Evolutionary conservation across 1,140 invertebrate genomes (phyloP), one percentile per base, ranked within the genome.

Genomic region (Chlorops oryzae): DNA sequence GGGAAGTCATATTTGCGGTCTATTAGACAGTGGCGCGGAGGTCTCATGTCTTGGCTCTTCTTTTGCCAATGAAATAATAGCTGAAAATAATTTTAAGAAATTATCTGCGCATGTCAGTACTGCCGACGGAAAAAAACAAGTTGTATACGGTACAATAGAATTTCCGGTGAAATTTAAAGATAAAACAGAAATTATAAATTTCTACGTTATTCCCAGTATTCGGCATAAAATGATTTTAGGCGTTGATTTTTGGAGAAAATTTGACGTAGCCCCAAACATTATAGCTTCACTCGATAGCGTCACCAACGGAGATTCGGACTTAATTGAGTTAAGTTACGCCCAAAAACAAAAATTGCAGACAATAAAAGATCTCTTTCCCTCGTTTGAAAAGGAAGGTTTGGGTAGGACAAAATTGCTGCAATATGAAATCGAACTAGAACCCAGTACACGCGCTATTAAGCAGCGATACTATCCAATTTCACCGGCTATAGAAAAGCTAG

Each of bases 401-500:
- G 40, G 37, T 35, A 10, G 27, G 3, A 50, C 48, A 13, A 13
- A 9, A n/a, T 13, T 43, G 13, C 23, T 37, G 20, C 18, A 13
- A 21, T 42, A 44, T 39, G 28, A 18, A 7, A 38, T 51, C 27
- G 49, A 43, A 9, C 23, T 25, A 9, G 38, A 24, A n/a, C n/a
- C n/a, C 5, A 24, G 13, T 44, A 21, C 21, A 3, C 23, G n/a
- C 1, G 24, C 37, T 9, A 15, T 39, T 3, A 34, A 28, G 15
- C 56, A 57, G 24, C 21, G 48, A 45, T 51, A 51, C 27, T 51
- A 46, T 32, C 52, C 52, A 3, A 21, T 57, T 9, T 50, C 49
- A 2, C 49, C 52, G 7, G 49, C 55, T 18, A 52, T 49, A n/a
- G 39, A 57, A 43, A 55, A 52, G 21, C 25, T 55, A 15, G 27